A percentile compares a stretch with the other conserved stretches of the same genome.
phyloP scores from a whole-genome alignment of 2,888 invertebrate species.

The Sinodicranocentrus sp. region DNA sequence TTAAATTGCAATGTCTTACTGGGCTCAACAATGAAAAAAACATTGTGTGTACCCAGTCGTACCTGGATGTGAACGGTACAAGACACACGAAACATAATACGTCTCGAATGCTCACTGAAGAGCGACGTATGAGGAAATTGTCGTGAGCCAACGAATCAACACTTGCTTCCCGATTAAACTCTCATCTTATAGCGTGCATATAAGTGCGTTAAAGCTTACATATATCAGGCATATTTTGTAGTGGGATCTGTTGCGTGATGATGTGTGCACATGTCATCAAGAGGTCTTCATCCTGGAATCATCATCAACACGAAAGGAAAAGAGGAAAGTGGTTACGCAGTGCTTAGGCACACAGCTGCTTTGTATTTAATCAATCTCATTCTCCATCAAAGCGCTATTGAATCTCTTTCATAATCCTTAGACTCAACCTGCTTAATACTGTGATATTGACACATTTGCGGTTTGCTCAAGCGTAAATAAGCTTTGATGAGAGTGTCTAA shows the following conservation, averaged over 20 bases:
- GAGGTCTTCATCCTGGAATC: slow-evolving; percentile 16
- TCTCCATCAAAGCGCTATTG: neutral
- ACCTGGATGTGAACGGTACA: too few relatives aligned
- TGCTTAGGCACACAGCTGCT: neutral
- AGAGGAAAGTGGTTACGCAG: neutral
- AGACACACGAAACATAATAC: too few relatives aligned
- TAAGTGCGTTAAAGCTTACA: too few relatives aligned
- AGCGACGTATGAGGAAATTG: too few relatives aligned
- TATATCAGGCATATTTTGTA: neutral
- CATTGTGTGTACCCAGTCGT: too few relatives aligned
- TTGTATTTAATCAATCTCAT: slow-evolving; percentile 9
- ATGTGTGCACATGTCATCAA: slow-evolving; percentile 61
- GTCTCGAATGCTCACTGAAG: too few relatives aligned
- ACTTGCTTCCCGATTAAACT: too few relatives aligned
- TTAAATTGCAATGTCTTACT: too few relatives aligned
- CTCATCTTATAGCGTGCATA: too few relatives aligned
- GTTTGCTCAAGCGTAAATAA: slow-evolving; percentile 49
- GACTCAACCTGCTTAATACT: slow-evolving; percentile 28
- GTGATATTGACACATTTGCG: slow-evolving; percentile 42
- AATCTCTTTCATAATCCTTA: neutral
- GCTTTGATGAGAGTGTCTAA: slow-evolving; percentile 5
- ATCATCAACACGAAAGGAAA: neutral
- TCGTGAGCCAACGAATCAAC: too few relatives aligned
- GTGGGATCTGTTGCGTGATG: neutral
- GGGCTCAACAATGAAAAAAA: too few relatives aligned